These are phyloP conservation scores for Erebia ligea DNA, from an alignment of 2,888 invertebrate species.

Conservation along the genomic window DNA sequence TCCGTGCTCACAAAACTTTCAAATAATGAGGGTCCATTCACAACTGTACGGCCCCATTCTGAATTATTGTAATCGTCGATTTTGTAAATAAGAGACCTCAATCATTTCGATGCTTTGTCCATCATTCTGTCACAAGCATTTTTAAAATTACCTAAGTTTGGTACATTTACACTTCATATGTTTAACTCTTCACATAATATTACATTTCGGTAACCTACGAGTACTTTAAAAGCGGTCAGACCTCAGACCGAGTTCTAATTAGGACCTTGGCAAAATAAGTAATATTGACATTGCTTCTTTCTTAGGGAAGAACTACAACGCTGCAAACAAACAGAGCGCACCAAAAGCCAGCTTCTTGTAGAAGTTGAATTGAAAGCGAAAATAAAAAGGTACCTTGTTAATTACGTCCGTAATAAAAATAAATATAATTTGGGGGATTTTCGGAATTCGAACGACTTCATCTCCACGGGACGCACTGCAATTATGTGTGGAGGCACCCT, in stretches of 20 bases:
- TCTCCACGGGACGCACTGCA: neutral
- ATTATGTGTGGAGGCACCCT: neutral
- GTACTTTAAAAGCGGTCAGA: neutral
- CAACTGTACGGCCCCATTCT: neutral
- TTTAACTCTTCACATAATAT: neutral
- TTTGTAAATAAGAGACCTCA: too few species aligned
- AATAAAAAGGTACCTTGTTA: too few species aligned
- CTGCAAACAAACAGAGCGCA: neutral
- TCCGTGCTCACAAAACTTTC: conserved; percentile 8
- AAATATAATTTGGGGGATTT: too few species aligned
- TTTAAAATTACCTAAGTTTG: neutral
- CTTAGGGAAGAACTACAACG: too few species aligned
- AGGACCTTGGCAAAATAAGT: neutral
- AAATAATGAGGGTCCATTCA: neutral
- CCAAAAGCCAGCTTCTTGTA: neutral
- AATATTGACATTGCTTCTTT: neutral
- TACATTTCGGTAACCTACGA: neutral
- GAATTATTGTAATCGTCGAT: neutral
- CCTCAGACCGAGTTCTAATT: neutral
- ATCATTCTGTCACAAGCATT: too few species aligned
- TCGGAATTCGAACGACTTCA: too few species aligned
- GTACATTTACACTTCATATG: neutral
- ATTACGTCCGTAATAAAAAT: too few species aligned
- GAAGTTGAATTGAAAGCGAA: too few species aligned
- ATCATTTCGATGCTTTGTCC: too few species aligned